Base-by-base conservation (phyloP, 2,888 invertebrate species). In the Lobophora halterata region DNA sequence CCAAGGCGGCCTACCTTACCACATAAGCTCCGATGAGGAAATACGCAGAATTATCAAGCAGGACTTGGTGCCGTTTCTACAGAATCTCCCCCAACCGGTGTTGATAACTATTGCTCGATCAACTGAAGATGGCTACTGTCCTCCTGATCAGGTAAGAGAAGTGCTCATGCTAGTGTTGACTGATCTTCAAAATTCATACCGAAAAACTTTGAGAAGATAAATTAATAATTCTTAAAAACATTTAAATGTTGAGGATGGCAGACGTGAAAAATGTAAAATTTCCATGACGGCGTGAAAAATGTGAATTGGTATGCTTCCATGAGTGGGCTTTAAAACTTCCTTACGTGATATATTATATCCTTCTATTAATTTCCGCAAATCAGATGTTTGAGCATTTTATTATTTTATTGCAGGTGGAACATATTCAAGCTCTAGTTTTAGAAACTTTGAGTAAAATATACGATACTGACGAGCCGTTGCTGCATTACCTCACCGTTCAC, bases 91-190 rank as follows among this genome's bases (percentile, higher is more conserved):
- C 0, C 82, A 89, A 3, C 92, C 92, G 0, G 71, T 79, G 5
- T 71, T 94, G 12, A 88, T 97, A 23, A 97, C 97, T 0, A 90
- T 97, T 27, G 93, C 97, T 0, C 89, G 96, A 59, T 97, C 97
- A 0, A 93, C 95, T 28, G 91, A 92, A 21, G 97, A 97, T 65
- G 96, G 96, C 49, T 97, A 97, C 67, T 97, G 97, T 59, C 97
- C 97, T 0, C 80, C 90, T 8, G 90, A 94, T 65, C 93, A 95
- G 75, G 86, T 85, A 54, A 33, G 24, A 30, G 16, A 19, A 3
- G 3, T 14, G 5, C 3, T 14, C 14, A 14, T 14, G 3, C 3
- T 14, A 5, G 3, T 14, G 14, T 14, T 3, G 3, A 3, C 3
- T 14, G 5, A 14, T 14, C 3, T 14, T 14, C 3, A n/a, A n/a